A percentile compares a stretch with the other conserved stretches of the same genome.
phyloP scores from a whole-genome alignment of 2,113 vertebrate genomes.

The Pseudopipra pipra region DNA sequence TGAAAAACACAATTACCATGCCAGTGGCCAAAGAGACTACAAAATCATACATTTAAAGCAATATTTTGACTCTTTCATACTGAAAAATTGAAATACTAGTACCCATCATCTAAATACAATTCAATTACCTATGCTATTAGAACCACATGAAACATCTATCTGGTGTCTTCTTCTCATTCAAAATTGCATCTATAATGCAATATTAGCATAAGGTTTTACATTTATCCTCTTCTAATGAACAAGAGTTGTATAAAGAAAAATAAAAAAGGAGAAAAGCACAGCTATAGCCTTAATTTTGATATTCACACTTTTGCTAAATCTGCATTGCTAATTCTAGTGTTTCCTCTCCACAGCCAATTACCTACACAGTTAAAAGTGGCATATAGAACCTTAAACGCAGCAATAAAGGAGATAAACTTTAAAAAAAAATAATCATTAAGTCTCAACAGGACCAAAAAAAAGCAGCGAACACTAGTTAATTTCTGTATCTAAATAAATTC shows the following conservation, averaged over 20 bases:
- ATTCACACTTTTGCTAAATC: background rate
- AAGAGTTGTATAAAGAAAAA: background rate
- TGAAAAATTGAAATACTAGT: background rate
- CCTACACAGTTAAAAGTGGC: background rate
- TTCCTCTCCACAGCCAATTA: background rate
- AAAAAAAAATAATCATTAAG: background rate
- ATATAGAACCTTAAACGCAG: background rate
- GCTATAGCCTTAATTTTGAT: background rate
- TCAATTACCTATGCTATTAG: background rate
- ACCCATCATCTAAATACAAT: background rate
- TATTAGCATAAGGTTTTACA: background rate
- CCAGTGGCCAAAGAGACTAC: background rate
- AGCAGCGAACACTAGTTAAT: background rate
- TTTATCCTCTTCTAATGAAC: background rate
- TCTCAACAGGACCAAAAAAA: background rate
- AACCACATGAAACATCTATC: background rate
- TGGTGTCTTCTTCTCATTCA: background rate
- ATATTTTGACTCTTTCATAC: background rate
- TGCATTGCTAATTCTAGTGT: background rate
- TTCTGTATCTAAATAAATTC: background rate
- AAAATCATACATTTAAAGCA: background rate
- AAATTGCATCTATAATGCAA: background rate
- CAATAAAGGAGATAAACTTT: background rate
- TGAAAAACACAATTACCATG: background rate
- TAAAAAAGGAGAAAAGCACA: background rate